Base-by-base conservation (phyloP, 1,140 invertebrate genomes). In the Stegodyphus mimosarum region DNA sequence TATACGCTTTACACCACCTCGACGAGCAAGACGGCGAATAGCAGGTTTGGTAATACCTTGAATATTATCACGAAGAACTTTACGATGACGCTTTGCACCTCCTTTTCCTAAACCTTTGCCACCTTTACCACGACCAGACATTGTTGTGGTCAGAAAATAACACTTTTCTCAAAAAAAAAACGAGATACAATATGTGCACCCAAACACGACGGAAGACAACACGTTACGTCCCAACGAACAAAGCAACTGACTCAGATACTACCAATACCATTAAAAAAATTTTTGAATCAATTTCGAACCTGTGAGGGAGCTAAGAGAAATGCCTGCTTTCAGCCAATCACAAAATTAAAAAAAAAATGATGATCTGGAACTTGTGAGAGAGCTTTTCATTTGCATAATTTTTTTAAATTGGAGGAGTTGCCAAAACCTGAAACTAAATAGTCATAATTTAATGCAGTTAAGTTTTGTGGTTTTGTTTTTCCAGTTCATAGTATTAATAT, bases 1-100 rank as follows among this genome's bases (percentile, higher is more conserved):
- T 84, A 95, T 94, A 88, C 94, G 92, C 88, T 95, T 95, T 0
- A 95, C 94, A 76, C 94, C 95, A 80, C 95, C 95, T 88, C 95
- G 91, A 76, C 94, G 92, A 83, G 94, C 94, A 87, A 95, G 88
- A 89, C 92, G 92, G 88, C 93, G 91, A 87, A 93, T 94, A 63
- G 93, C 93, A 13, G 93, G 93, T 88, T 94, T 94, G 49, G 93
- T 93, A 89, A 94, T 95, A 88, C 94, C 94, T 90, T 94, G 93
- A 91, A 95, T 94, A 89, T 95, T 95, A 91, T 95, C 95, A 87
- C 92, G 89, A 13, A 93, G 88, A 91, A 93, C 90, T 88, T 90
- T 90, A n/a, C 90, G 86, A 88, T 90, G 90, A 87, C 90, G 90
- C 80, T 90, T 90, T 66, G 90, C 90, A 81, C 90, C 90, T 85